These are phyloP conservation scores for Meles meles DNA, from an alignment of 2,113 vertebrate genomes.

Conservation along the genomic window DNA sequence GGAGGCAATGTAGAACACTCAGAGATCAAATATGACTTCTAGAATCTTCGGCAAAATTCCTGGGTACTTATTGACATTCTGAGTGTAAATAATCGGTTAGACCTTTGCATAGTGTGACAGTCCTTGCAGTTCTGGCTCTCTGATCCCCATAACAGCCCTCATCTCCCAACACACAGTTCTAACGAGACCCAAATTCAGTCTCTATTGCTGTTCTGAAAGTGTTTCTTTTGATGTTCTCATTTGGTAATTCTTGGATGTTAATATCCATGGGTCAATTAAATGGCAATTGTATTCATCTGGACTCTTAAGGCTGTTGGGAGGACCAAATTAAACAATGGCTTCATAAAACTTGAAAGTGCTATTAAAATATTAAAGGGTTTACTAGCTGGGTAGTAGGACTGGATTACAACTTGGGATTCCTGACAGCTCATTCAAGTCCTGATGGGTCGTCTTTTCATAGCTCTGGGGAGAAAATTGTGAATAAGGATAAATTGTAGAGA, in stretches of 20 bases:
- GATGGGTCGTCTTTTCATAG: neutral
- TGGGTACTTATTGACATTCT: neutral
- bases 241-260: neutral
- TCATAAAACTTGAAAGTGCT: neutral
- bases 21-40: neutral
- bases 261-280: neutral
- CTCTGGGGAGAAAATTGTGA: neutral
- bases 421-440: neutral
- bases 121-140: neutral
- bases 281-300: neutral
- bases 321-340: neutral
- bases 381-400: neutral
- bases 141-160: neutral
- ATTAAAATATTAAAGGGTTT: constrained; percentile 25
- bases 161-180: neutral
- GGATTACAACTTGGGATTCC: neutral
- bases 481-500: neutral
- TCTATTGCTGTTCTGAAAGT: neutral
- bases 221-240: neutral
- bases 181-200: neutral
- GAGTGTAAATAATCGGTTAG: neutral
- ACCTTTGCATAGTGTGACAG: neutral
- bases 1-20: neutral
- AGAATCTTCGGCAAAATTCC: neutral
- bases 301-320: neutral